Evolutionary conservation across 2,113 vertebrate genomes (phyloP), one percentile per base, ranked within the genome.

Genomic region (Prunella fulvescens): DNA sequence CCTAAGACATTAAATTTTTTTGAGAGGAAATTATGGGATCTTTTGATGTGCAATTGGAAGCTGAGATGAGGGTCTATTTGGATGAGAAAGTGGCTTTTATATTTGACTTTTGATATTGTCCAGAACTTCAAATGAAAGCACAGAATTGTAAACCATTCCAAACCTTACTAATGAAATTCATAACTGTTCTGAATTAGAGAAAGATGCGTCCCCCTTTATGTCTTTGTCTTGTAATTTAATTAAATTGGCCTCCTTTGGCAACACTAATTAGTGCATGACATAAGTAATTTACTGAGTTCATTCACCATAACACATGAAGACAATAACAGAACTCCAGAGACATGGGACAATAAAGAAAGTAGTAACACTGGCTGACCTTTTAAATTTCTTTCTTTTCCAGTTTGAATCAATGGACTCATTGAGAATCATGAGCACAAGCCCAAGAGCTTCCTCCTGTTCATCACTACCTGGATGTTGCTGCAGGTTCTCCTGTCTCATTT

Each of bases 91-190:
- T 56, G 11, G 10, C 54, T 93, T 95, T 91, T 47, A 51, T 80
- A 81, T 94, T 93, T 94, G 3, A 80, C 16, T 69, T 57, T 95
- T 12, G 48, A 89, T 67, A 47, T 54, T 62, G 39, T 82, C 56
- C 90, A 96, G 88, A 71, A 70, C 23, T 78, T 69, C 74, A 94
- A 86, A 90, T 83, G 64, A 92, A 96, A 91, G 35, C 14, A 9
- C 6, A 45, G 82, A 93, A 67, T 39, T 65, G 18, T 87, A 92
- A 97, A 87, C 54, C 44, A 25, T 86, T 90, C 81, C 72, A 86
- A 67, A 94, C 88, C 79, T 95, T 89, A 44, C 61, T 84, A 88
- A 84, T 2, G 7, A 88, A 90, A 85, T 80, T 92, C 28, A 24
- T 81, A 86, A 50, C 47, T 84, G 53, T 78, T 96, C 64, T 78